Conservation (phyloP, 2,888 invertebrate genomes). For the Aphrophora alni region DNA sequence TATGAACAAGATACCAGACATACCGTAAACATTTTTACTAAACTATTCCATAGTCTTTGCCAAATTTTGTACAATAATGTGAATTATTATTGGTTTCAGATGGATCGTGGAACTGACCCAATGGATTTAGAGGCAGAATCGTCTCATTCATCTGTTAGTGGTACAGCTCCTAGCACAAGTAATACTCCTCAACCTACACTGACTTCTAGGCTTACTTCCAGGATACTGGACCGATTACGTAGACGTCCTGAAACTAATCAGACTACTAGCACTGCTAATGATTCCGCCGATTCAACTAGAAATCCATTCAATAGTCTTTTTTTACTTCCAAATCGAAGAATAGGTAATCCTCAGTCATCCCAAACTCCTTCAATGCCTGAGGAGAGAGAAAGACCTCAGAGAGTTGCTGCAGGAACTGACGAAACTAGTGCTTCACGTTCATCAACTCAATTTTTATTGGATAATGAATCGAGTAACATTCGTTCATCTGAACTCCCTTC, state of each 20-base stretch:
- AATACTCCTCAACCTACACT: not conserved
- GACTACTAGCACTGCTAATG: not conserved
- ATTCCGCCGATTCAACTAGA: not conserved
- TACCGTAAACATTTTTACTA: too few relatives aligned
- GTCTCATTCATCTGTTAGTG: constrained; percentile 51
- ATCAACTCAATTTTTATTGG: constrained; percentile 41
- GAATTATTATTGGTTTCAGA: constrained; percentile 58
- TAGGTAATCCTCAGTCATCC: not conserved
- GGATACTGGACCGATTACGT: not conserved
- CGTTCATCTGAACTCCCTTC: not conserved
- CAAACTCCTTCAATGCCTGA: not conserved
- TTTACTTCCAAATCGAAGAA: not conserved
- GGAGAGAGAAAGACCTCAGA: constrained; percentile 15
- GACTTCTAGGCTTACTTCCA: not conserved
- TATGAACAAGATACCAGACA: too few relatives aligned
- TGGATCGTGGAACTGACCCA: constrained; percentile 73
- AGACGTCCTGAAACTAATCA: not conserved
- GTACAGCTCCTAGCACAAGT: not conserved
- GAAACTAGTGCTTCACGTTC: constrained; percentile 47
- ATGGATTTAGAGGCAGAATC: constrained; percentile 65
- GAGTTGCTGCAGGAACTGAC: constrained; percentile 41
- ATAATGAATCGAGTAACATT: constrained; percentile 10
- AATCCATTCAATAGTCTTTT: not conserved
- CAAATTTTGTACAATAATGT: too few relatives aligned
- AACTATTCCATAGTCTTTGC: too few relatives aligned